Evolutionary conservation across 2,888 invertebrate species (phyloP).

Genomic region (Coleophora flavipennella): DNA sequence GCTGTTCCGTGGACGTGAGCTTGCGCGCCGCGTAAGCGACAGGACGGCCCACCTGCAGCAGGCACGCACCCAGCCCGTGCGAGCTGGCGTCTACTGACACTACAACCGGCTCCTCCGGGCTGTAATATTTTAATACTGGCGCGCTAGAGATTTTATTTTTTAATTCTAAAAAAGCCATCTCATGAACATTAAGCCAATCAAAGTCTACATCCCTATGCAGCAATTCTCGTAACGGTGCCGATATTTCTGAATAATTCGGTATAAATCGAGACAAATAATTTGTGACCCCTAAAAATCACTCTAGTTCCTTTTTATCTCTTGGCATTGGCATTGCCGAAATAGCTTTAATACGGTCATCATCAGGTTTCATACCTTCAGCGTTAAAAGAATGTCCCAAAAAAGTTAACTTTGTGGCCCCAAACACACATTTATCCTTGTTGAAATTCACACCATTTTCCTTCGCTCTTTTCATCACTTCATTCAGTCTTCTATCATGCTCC

Average conservation of each 20-base stretch:
- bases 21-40: slow-evolving; percentile 5
- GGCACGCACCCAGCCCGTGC: slow-evolving; percentile 6
- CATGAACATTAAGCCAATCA: slow-evolving; percentile 3
- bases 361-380: slow-evolving; percentile 4
- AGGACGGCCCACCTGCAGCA: slow-evolving; percentile 9
- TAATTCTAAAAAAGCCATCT: slow-evolving; percentile 1
- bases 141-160: slow-evolving; percentile 4
- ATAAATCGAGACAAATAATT: slow-evolving; percentile 6
- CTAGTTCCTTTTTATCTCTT: slow-evolving; percentile 1
- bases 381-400: slow-evolving; percentile 5
- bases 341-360: background rate
- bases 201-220: slow-evolving; percentile 4
- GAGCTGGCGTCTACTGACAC: slow-evolving; percentile 9
- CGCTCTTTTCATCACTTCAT: slow-evolving; percentile 2
- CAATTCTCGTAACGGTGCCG: slow-evolving; percentile 5
- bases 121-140: slow-evolving; percentile 7
- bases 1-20: slow-evolving; percentile 5
- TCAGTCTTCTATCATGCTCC: slow-evolving; percentile 10
- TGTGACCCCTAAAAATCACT: slow-evolving; percentile 3
- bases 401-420: slow-evolving; percentile 1
- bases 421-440: slow-evolving; percentile 5
- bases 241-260: slow-evolving; percentile 4
- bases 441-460: slow-evolving; percentile 6
- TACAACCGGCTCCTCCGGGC: slow-evolving; percentile 4
- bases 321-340: background rate